Percentiles rank a stretch among this genome's conserved stretches.
Conservation (phyloP, 2,797 vertebrate genomes). For the Cyprinodon diabolis region DNA sequence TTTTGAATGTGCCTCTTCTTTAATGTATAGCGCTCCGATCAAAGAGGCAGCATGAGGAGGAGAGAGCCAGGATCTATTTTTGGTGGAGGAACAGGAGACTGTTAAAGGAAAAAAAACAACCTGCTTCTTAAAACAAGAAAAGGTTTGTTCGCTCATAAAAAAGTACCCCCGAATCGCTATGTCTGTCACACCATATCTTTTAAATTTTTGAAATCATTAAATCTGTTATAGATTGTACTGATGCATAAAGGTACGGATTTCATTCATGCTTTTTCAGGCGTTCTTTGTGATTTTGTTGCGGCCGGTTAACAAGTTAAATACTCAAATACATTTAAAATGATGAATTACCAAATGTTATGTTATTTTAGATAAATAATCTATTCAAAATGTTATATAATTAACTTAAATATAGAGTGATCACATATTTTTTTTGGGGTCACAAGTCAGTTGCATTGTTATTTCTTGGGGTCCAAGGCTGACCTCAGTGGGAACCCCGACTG, state of each 20-base stretch:
- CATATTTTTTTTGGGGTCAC: too few relatives aligned
- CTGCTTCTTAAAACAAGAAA: not conserved
- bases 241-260: not conserved
- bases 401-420: too few relatives aligned
- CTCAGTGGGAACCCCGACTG: too few relatives aligned
- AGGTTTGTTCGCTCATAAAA: not conserved
- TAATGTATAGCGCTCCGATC: constrained; percentile 31
- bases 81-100: constrained; percentile 24
- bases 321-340: too few relatives aligned
- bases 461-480: too few relatives aligned
- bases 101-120: not conserved
- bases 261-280: too few relatives aligned
- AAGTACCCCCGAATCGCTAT: not conserved
- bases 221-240: not conserved
- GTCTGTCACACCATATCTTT: not conserved
- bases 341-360: too few relatives aligned
- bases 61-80: constrained; percentile 24
- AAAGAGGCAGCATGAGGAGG: constrained; percentile 30
- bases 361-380: too few relatives aligned
- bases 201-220: not conserved
- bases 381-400: too few relatives aligned
- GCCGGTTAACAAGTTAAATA: too few relatives aligned
- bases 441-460: too few relatives aligned
- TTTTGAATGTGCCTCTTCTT: constrained; percentile 34
- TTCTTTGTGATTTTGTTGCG: too few relatives aligned